Base-by-base conservation (phyloP, 2,797 vertebrate genomes). In the Manis pentadactyla region DNA sequence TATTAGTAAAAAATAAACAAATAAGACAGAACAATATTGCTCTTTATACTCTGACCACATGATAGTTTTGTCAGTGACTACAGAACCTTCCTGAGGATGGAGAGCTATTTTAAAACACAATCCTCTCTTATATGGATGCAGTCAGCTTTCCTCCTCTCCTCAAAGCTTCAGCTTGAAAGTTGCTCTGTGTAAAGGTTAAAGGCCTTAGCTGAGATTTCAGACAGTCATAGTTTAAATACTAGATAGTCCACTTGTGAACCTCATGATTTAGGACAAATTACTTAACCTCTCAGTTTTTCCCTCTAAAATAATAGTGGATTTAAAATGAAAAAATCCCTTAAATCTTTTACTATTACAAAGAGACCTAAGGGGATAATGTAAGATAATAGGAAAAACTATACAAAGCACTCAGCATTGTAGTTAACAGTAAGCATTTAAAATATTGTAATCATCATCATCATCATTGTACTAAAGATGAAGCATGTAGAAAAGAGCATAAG, bases 341-440 rank as follows among this genome's bases (percentile, higher is more conserved):
- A 90, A 73, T 84, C 21, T 84, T 73, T 79, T 31, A 42, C 92
- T 86, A 74, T 90, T 77, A 77, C 73, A 91, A 85, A 77, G 21
- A 81, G 14, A 79, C 17, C 79, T 82, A 39, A 68, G 21, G 10
- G 19, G 34, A 85, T 59, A 74, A 87, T 68, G 31, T n/a, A 69
- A 37, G 7, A 75, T 29, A 88, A 55, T 55, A 46, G n/a, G 53
- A 57, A 83, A 75, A 84, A 59, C 0, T 49, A 90, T 9, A 88
- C 29, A 64, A 73, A 31, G 0, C 19, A 27, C 6, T 42, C 14
- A 66, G 19, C 11, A 13, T 1, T 66, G 15, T 51, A 83, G 34
- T 83, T 90, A 88, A 57, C n/a, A 51, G 3, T 49, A 93, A 73
- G 6, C 12, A 84, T 59, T 87, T 71, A 13, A 73, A 81, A 84